Conservation (phyloP, 2,113 vertebrate species). For the Cottus gobio region DNA sequence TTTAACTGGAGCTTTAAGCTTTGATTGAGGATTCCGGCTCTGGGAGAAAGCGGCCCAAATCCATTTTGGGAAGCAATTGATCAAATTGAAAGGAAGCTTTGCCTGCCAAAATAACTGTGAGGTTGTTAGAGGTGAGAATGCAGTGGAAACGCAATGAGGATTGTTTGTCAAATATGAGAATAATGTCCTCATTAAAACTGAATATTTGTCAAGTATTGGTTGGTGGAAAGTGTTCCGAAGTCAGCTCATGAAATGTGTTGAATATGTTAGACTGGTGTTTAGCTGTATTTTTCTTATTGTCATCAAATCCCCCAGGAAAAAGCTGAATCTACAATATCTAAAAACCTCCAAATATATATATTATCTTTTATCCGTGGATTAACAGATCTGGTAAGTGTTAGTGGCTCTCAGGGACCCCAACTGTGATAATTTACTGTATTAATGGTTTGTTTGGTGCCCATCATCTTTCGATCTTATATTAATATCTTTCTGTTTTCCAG, state of each 20-base stretch:
- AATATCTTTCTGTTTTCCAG: not conserved
- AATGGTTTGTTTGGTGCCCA: not conserved
- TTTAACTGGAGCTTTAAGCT: slow-evolving; percentile 53
- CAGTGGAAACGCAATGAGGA: slow-evolving; percentile 8
- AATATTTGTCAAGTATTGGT: not conserved
- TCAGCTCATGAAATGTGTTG: not conserved
- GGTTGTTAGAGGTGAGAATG: slow-evolving; percentile 12
- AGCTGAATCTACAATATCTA: not conserved
- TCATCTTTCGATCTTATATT: not conserved
- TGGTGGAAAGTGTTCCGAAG: not conserved
- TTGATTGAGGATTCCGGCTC: slow-evolving; percentile 46
- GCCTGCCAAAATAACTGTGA: slow-evolving; percentile 6
- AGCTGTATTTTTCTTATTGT: not conserved
- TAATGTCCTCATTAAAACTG: slow-evolving; percentile 5
- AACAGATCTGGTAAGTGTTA: not conserved
- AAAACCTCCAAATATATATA: not conserved
- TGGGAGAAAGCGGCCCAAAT: slow-evolving; percentile 23
- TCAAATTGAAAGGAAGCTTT: slow-evolving; percentile 16
- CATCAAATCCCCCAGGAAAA: not conserved
- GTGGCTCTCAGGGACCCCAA: not conserved
- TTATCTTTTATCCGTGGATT: not conserved
- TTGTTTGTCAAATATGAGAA: slow-evolving; percentile 10
- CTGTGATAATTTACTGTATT: not conserved
- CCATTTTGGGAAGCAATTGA: slow-evolving; percentile 18
- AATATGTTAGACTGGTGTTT: not conserved